phyloP scores from a whole-genome alignment of 2,797 vertebrate species.

The Hippocampus kuda region DNA sequence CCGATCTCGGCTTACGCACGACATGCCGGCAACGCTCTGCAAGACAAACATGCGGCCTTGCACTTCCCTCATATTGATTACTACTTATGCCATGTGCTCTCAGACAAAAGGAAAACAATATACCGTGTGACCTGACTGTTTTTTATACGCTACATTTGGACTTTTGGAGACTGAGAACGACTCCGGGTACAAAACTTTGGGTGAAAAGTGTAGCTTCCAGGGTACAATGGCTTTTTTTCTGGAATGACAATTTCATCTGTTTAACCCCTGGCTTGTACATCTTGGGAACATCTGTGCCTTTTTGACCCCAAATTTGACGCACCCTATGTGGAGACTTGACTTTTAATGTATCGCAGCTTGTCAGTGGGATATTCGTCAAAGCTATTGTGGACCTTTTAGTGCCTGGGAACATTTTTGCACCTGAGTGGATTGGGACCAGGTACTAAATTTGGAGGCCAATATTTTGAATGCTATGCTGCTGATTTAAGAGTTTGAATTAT shows the following conservation, averaged over 20 bases:
- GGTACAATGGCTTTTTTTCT: too few relatives aligned
- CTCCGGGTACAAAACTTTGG: not conserved
- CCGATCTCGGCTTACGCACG: constrained; percentile 7
- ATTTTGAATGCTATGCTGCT: not conserved
- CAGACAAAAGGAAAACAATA: not conserved
- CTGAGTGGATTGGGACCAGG: not conserved
- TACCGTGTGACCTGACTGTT: not conserved
- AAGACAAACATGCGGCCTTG: constrained; percentile 22
- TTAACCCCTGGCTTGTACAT: not conserved
- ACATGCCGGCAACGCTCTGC: constrained; percentile 24
- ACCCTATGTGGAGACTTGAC: not conserved
- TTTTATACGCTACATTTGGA: not conserved
- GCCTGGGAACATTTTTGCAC: not conserved
- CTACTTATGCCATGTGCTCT: not conserved
- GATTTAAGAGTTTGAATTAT: not conserved
- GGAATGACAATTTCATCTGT: constrained; percentile 6
- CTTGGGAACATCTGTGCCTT: not conserved
- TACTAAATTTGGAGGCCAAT: not conserved
- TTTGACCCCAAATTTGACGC: not conserved
- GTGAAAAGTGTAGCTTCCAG: not conserved
- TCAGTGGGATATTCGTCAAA: not conserved
- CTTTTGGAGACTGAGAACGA: not conserved
- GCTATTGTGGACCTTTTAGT: not conserved
- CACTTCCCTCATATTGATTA: not conserved
- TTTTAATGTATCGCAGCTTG: too few relatives aligned